Evolutionary conservation across 2,797 vertebrate species (phyloP), one percentile per base, ranked within the genome.

Genomic region (Epinephelus awoara): DNA sequence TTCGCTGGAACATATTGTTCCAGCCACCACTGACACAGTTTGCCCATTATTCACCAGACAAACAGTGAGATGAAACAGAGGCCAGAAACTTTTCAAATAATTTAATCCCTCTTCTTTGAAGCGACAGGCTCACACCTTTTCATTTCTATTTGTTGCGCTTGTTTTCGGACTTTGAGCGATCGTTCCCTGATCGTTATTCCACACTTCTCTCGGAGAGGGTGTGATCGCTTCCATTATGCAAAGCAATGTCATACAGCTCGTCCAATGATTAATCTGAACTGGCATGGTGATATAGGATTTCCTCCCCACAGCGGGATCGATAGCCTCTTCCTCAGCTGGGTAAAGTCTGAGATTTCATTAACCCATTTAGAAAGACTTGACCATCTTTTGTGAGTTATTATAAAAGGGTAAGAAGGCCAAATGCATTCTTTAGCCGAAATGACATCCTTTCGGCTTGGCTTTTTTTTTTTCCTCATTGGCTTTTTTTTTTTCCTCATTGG

Each of bases 301-400:
- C 91, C 90, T 92, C 88, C 85, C 88, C 83, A 82, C 88, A 59
- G 85, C n/a, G 49, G 74, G 83, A 95, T 96, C 95, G 86, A 95
- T 96, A 92, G 69, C 68, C 75, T 91, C 87, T 88, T 94, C 90
- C 91, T 92, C 85, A 74, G 78, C 87, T 83, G 82, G 87, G 89
- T 88, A 89, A 93, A 92, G 91, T 92, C 92, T 90, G 91, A 91
- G 91, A 95, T 96, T 95, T 95, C 94, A 94, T 95, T 95, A 95
- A 95, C 94, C 94, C 90, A 91, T 95, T 95, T 94, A 86, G 85
- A 92, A 92, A 90, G 83, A 91, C 79, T 85, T 83, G 90, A 90
- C 89, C 91, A 90, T 93, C 87, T 85, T 88, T 86, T 79, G 72
- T 94, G 93, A 96, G 92, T 95, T 95, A 95, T 95, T 93, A 91